Evolutionary conservation across 2,113 vertebrate genomes (phyloP), one percentile per base, ranked within the genome.

Genomic region (Tenebrosternarchus preto): DNA sequence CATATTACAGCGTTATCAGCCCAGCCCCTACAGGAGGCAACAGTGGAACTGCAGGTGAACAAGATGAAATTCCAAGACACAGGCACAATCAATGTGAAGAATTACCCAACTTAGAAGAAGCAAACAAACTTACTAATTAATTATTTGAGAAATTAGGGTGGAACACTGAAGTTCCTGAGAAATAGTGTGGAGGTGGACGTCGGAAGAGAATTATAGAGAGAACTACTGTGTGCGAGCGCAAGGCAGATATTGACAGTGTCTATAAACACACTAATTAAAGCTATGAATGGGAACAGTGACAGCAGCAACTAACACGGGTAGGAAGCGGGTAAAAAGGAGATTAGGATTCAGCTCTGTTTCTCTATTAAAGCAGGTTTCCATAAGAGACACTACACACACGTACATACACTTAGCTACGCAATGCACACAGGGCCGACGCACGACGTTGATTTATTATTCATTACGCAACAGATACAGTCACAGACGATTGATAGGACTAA

Each of bases 41-140:
- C 88, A 85, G 90, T 19, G 6, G 78, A 76, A 81, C 86, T 91
- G 87, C 78, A 88, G 87, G 89, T 92, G 91, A 91, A 80, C 76
- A 11, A 66, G 91, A 91, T n/a, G 90, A 86, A 92, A 89, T 89
- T 74, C 85, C 79, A 85, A 63, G 60, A 33, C 75, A 86, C 80
- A 82, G 82, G 83, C 53, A 75, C 27, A 55, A 83, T 88, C 77
- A 63, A 87, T 86, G 85, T 80, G 83, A 59, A 79, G 69, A 87
- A 84, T 85, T 86, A 73, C 68, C 74, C 73, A 77, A 89, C 85
- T 90, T 86, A 90, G 89, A 87, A 89, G 89, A 91, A 78, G 85
- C 85, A 86, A 88, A 88, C 83, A 91, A 89, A 90, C 84, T 50
- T 50, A 15, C 43, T 90, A 87, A 84, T 71, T 66, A 85, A 84